Evolutionary conservation across 2,797 vertebrate genomes (phyloP), one percentile per base, ranked within the genome.

Genomic region (Phrynocephalus vlangalii): DNA sequence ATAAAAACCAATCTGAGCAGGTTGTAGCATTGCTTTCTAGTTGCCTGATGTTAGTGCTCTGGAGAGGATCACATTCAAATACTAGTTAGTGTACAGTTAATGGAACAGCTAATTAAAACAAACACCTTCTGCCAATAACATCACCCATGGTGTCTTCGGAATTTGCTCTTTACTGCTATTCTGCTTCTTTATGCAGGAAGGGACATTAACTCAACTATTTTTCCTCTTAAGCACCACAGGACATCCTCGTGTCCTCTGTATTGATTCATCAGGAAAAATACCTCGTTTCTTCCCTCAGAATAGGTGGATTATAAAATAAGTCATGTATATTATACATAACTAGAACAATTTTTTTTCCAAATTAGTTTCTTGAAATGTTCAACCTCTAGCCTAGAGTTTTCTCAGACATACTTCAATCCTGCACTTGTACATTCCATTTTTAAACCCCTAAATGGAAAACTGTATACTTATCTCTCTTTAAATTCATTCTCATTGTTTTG

Each of bases 21-120:
- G 44, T 33, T 76, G 78, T 79, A 67, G 86, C 48, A 44, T 24
- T 56, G 60, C 22, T 38, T 84, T 85, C 77, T 66, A 75, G 30
- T 67, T 33, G 28, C 26, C 82, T 38, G 68, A 77, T n/a, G 16
- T 20, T 44, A 72, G 63, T 60, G 79, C 38, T 52, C n/a, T 71
- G 48, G n/a, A 1, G 60, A 26, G 50, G 68, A 80, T 38, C n/a
- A 70, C 78, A 68, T 81, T 81, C 56, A 75, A 75, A 75, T 52
- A 44, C 70, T 81, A 16, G 33, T 70, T 82, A 60, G 79, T 30
- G 9, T 86, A 72, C 50, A 80, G 68, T 48, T 86, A 72, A 72
- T 63, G 11, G 20, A 83, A 48, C 30, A 70, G 84, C 84, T 77
- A 82, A 82, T 82, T 76, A 24, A 80, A 52, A 83, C 13, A 56